phyloP scores from a whole-genome alignment of 1,140 invertebrate genomes.

The Ganaspis sp. region DNA sequence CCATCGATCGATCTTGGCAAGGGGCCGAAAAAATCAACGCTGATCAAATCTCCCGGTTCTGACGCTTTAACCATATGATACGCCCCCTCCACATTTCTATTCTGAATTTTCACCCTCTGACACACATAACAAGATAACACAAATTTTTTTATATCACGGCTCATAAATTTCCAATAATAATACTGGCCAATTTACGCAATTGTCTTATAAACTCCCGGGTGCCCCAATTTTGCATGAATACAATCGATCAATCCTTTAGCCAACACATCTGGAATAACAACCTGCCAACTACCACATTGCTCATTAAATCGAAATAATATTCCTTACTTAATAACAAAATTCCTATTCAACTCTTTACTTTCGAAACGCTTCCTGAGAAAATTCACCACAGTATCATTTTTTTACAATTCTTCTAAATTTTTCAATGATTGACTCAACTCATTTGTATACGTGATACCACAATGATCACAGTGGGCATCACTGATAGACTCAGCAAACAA shows the following conservation, averaged over 20 bases:
- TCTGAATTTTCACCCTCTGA: background rate
- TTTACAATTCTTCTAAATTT: background rate
- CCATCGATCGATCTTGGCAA: constrained; percentile 47
- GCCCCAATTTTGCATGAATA: constrained; percentile 36
- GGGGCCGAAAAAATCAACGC: constrained; percentile 58
- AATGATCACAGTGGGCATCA: background rate
- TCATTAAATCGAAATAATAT: no score
- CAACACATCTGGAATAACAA: background rate
- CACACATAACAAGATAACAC: background rate
- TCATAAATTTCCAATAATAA: constrained; percentile 56
- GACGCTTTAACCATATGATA: background rate
- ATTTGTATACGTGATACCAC: background rate
- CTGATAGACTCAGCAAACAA: background rate
- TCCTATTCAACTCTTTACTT: no score
- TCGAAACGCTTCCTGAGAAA: no score
- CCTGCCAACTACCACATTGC: background rate
- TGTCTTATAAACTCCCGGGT: constrained; percentile 59
- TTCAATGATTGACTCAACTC: background rate
- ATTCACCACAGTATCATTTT: no score
- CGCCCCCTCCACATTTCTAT: constrained; percentile 16
- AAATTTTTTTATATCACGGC: background rate
- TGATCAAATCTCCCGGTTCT: constrained; percentile 46
- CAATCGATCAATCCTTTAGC: background rate
- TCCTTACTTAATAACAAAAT: no score
- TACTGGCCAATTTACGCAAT: constrained; percentile 49